Percentiles rank a stretch among this genome's conserved stretches.
These are phyloP conservation scores for Sciurus vulgaris DNA, from an alignment of 2,797 vertebrate genomes.

Conservation along the genomic window DNA sequence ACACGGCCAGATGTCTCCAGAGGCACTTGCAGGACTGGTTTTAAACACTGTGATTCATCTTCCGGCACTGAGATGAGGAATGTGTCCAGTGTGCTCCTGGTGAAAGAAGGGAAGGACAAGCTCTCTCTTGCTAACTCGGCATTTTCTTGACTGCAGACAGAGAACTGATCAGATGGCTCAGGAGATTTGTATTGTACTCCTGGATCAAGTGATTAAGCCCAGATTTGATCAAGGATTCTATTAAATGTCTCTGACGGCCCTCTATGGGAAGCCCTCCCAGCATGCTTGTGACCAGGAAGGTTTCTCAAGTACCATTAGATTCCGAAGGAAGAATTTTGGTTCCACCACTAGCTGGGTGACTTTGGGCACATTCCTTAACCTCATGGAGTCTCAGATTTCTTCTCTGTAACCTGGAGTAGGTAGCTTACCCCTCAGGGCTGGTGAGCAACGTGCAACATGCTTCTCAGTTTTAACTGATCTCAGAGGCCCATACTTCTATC, in stretches of 20 bases:
- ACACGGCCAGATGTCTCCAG: background rate
- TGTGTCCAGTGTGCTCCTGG: background rate
- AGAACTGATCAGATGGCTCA: background rate
- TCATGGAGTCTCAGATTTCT: background rate
- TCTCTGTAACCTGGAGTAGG: background rate
- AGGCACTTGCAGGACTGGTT: background rate
- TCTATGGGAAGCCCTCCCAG: background rate
- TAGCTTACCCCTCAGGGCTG: background rate
- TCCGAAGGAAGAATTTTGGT: background rate
- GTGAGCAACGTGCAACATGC: background rate
- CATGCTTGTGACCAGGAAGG: background rate
- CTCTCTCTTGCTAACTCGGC: background rate
- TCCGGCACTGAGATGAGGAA: background rate
- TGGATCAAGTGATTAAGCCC: background rate
- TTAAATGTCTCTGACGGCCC: background rate
- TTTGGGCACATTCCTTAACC: background rate
- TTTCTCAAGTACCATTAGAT: background rate
- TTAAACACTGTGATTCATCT: background rate
- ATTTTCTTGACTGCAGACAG: background rate
- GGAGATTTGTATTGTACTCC: background rate
- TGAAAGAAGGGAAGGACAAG: background rate
- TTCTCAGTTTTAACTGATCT: background rate
- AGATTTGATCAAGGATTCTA: conserved; percentile 18
- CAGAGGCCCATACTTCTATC: background rate
- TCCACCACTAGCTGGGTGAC: background rate